phyloP scores from a whole-genome alignment of 2,797 vertebrate genomes.

The Pangasius krempfi region DNA sequence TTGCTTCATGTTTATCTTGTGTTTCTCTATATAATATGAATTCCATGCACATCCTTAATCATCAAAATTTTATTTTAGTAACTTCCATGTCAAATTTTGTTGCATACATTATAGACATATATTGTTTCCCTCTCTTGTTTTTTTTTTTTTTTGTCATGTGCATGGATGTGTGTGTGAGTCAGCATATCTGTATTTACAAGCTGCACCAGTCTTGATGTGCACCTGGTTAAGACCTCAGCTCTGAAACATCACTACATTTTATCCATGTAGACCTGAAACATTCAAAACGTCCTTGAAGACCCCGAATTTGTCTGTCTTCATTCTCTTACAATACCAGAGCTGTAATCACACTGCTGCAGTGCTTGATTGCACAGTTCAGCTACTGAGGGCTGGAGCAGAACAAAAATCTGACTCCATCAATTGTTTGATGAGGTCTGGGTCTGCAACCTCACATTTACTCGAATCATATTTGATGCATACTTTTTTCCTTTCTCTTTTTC shows the following conservation, averaged over 20 bases:
- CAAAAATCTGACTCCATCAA: slow-evolving; percentile 9
- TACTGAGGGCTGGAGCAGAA: background rate
- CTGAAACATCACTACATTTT: background rate
- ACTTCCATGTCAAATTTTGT: background rate
- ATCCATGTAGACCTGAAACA: background rate
- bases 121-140: background rate
- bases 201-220: background rate
- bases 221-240: background rate
- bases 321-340: background rate
- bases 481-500: background rate
- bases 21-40: background rate
- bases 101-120: background rate
- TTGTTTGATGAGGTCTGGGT: background rate
- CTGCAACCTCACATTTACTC: background rate
- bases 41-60: background rate
- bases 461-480: background rate
- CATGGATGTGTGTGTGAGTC: background rate
- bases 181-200: background rate
- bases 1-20: background rate
- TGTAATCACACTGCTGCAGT: slow-evolving; percentile 14
- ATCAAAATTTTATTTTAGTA: background rate
- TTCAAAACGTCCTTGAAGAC: background rate
- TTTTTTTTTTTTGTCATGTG: no score
- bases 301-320: background rate
- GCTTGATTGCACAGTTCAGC: background rate